Base-by-base conservation (phyloP, 37 sponge, comb jelly and placozoan species). In the Aplysina aerophoba region DNA sequence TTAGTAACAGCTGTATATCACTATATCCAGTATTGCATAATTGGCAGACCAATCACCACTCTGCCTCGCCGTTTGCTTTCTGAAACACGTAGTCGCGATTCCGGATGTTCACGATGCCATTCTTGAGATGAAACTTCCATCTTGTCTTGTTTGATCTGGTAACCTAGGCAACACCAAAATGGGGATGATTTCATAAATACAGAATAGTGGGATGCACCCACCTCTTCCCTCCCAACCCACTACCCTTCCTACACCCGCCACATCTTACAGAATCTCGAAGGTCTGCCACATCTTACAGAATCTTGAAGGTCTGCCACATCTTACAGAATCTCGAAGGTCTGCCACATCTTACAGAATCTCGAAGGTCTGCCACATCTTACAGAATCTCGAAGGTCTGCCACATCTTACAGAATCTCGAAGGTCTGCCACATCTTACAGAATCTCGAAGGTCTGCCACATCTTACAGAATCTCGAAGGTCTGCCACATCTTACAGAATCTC, bases 101-200 rank as follows among this genome's bases (percentile, higher is more conserved):
- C 1, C 85, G 78, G 36, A 99, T 41, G 69, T 95, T 91, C 95
- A 99, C 96, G 62, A 99, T 90, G 20, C 99, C 99, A 81, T 99
- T 97, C 63, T 99, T 96, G 5, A 99, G 89, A 34, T 88, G 84
- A 59, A 99, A 93, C 85, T 95, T 96, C 99, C 99, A 99, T 81
- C 90, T 93, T 40, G 83, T 87, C 81, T 85, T 85, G 24, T 71
- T 71, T 25, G 73, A 71, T 71, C 73, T 71, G 5, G 73, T 71
- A 27, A 71, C 73, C 73, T 71, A 71, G 73, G 28, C 4, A 71
- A 34, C 20, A 35, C 6, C n/a, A 62, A n/a, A 62, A 62, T 28
- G 64, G n/a, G n/a, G 28, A 62, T 28, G 64, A 28, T 11, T 13
- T 62, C 27, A 62, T 20, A 19, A 19, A 58, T 15, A 19, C 15